phyloP scores from a whole-genome alignment of 1,140 invertebrate genomes.

The Polypedilum vanderplanki region DNA sequence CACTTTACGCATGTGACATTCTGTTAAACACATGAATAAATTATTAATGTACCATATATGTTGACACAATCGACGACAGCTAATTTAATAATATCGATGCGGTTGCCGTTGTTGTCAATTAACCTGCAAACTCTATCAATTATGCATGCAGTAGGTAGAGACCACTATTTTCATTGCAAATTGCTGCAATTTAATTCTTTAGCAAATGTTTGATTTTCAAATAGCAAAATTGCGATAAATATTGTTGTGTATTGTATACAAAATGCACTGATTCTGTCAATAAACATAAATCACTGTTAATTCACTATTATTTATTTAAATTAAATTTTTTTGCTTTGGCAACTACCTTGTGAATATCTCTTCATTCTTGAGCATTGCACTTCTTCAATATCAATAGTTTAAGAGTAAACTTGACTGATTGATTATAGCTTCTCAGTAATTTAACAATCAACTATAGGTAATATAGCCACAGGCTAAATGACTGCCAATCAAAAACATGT shows the following conservation, averaged over 20 bases:
- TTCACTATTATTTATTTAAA: no score
- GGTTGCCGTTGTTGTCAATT: conserved; percentile 1
- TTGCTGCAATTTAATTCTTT: background rate
- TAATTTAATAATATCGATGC: conserved; percentile 4
- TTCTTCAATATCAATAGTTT: no score
- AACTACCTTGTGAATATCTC: no score
- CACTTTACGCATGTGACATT: background rate
- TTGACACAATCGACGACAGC: background rate
- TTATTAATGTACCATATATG: background rate
- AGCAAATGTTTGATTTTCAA: no score
- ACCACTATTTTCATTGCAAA: background rate
- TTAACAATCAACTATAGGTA: background rate
- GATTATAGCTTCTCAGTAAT: background rate
- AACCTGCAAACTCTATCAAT: conserved; percentile 12
- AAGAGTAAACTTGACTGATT: background rate
- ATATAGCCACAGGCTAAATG: background rate
- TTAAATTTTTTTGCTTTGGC: no score
- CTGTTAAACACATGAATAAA: background rate
- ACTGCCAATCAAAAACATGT: background rate
- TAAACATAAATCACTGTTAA: no score
- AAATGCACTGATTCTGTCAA: no score
- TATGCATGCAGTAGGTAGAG: background rate
- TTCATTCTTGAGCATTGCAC: no score
- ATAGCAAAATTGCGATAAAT: no score
- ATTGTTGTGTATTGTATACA: no score